Evolutionary conservation across 2,888 invertebrate species (phyloP), one percentile per base, ranked within the genome.

Genomic region (Drosophila percnosoma): DNA sequence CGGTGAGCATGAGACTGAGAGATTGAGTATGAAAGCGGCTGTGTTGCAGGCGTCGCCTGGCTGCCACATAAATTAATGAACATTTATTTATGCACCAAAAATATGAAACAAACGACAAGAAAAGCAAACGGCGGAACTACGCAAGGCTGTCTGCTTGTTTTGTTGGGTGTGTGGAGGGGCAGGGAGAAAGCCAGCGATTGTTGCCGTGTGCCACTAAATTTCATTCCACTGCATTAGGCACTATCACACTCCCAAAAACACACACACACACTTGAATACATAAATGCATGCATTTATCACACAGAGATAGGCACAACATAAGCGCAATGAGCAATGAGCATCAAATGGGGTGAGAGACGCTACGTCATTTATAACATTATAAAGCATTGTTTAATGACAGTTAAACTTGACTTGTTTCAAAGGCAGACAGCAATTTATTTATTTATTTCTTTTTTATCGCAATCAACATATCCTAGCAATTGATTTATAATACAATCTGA

Each of bases 71-170:
- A 85, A 88, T 85, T 85, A 85, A 88, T 88, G 83, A 83, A 77
- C 81, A 88, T 85, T 85, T 88, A 85, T 85, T 83, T 85, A 88
- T 86, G 73, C 79, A 42, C 68, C 79, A 75, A 73, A 87, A 80
- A 76, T 84, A 68, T 80, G 72, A 68, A 68, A 63, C 73, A 79
- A 77, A 73, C 77, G 11, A 36, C 10, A 36, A 27, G 18, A 36
- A 36, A 36, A 24, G 15, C 4, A 45, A 86, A 60, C 63, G 54
- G 60, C 33, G 64, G 15, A 65, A 54, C 64, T 67, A 55, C 65
- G 27, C 42, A 13, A 11, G 29, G 24, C 36, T 40, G 38, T 21
- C 51, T 45, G 13, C 38, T 21, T 34, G 34, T 15, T 15, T 13
- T 45, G 48, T n/a, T 42, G 21, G 13, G 8, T 34, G 24, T 33